Percentiles rank a stretch among this genome's conserved stretches.
Conservation (phyloP, 1,140 invertebrate species). For the Contarinia nasturtii region DNA sequence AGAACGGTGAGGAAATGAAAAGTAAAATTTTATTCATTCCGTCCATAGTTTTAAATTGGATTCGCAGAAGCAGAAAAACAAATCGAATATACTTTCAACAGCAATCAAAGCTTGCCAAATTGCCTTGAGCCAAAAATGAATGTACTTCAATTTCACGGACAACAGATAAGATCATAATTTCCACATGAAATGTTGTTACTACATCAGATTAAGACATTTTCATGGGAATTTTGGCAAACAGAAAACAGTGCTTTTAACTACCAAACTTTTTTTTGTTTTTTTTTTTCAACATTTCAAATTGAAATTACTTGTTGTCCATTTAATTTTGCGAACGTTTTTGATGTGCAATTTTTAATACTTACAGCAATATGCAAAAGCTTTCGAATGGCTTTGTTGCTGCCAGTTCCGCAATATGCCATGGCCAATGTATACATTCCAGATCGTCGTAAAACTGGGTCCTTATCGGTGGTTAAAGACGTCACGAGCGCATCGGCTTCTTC, state of each 20-base stretch:
- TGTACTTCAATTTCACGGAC: too few relatives aligned
- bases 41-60: background rate
- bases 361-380: conserved; percentile 91
- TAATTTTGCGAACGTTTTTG: background rate
- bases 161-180: too few relatives aligned
- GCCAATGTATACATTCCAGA: conserved; percentile 96
- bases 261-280: too few relatives aligned
- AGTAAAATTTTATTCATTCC: background rate
- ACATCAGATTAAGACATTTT: too few relatives aligned
- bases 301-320: too few relatives aligned
- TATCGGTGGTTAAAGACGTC: conserved; percentile 63
- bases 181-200: too few relatives aligned
- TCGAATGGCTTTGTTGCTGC: conserved; percentile 90
- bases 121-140: too few relatives aligned
- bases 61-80: background rate
- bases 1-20: conserved; percentile 2
- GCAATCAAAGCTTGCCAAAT: too few relatives aligned
- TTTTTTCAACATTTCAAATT: too few relatives aligned
- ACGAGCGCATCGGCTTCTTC: conserved; percentile 94
- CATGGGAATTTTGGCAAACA: too few relatives aligned
- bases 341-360: conserved; percentile 15
- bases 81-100: background rate
- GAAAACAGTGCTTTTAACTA: too few relatives aligned
- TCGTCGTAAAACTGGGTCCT: conserved; percentile 68
- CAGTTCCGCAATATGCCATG: conserved; percentile 97